Percentiles rank a stretch among this genome's conserved stretches.
Conservation (phyloP, 1,140 invertebrate genomes). For the Drepana arcuata region DNA sequence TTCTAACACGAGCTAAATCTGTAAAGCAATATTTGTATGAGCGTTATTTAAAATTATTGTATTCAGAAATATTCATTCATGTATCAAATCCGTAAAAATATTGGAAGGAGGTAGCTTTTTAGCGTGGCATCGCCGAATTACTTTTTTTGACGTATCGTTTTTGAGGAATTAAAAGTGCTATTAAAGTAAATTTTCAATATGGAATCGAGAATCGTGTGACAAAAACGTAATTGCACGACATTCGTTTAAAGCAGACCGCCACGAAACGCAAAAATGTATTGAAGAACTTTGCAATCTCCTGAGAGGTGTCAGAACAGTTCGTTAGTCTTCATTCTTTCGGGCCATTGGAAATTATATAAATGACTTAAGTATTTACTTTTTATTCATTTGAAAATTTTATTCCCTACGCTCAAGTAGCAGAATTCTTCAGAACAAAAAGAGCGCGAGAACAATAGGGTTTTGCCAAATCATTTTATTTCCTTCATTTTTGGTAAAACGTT, state of each 20-base stretch:
- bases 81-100: slow-evolving; percentile 1
- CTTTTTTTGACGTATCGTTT: too few species aligned
- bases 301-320: slow-evolving; percentile 23
- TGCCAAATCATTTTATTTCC: too few species aligned
- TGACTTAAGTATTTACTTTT: slow-evolving; percentile 18
- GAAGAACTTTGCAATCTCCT: slow-evolving; percentile 18
- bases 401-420: slow-evolving; percentile 2
- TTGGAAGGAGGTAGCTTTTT: too few species aligned
- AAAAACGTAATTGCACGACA: slow-evolving; percentile 12
- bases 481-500: slow-evolving; percentile 6
- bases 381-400: slow-evolving; percentile 1
- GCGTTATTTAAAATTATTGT: slow-evolving; percentile 43
- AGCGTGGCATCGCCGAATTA: too few species aligned
- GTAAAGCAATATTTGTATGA: slow-evolving; percentile 54
- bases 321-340: slow-evolving; percentile 16
- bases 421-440: slow-evolving; percentile 12
- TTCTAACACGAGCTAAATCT: slow-evolving; percentile 34
- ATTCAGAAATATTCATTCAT: slow-evolving; percentile 13
- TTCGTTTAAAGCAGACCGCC: slow-evolving; percentile 8
- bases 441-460: slow-evolving; percentile 10
- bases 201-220: slow-evolving; percentile 4
- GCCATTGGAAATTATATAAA: slow-evolving; percentile 20
- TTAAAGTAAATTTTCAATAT: too few species aligned
- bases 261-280: slow-evolving; percentile 11
- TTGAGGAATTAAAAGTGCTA: too few species aligned